phyloP scores from a whole-genome alignment of 2,113 vertebrate species.

The Oenanthe melanoleuca region DNA sequence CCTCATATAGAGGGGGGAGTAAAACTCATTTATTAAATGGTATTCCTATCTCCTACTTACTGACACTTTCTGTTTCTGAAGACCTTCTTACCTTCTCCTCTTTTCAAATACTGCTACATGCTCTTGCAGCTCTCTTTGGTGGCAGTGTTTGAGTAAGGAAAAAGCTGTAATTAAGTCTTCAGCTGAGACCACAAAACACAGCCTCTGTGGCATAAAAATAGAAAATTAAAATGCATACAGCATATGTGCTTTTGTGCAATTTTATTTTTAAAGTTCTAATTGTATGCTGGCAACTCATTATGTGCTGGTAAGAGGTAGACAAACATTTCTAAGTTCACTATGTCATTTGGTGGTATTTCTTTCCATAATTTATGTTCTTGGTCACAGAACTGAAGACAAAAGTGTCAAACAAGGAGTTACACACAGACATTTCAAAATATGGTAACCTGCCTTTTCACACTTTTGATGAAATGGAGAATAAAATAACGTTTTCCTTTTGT shows the following conservation, averaged over 20 bases:
- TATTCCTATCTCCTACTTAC: background rate
- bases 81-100: background rate
- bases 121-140: background rate
- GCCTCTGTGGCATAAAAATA: background rate
- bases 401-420: background rate
- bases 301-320: background rate
- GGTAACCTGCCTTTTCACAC: background rate
- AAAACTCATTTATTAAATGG: background rate
- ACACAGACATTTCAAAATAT: background rate
- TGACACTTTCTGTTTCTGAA: background rate
- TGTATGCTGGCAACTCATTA: background rate
- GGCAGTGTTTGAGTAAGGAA: background rate
- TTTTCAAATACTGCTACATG: background rate
- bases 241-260: background rate
- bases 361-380: background rate
- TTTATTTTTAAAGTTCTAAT: conserved; percentile 48
- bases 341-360: conserved; percentile 7
- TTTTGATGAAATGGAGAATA: background rate
- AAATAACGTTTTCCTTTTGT: background rate
- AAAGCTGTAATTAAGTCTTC: conserved; percentile 21
- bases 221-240: conserved; percentile 8
- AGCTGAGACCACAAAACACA: background rate
- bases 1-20: background rate
- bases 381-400: background rate
- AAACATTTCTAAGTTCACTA: background rate